Evolutionary conservation across 1,140 invertebrate genomes (phyloP), one percentile per base, ranked within the genome.

Genomic region (Hycleus phaleratus): DNA sequence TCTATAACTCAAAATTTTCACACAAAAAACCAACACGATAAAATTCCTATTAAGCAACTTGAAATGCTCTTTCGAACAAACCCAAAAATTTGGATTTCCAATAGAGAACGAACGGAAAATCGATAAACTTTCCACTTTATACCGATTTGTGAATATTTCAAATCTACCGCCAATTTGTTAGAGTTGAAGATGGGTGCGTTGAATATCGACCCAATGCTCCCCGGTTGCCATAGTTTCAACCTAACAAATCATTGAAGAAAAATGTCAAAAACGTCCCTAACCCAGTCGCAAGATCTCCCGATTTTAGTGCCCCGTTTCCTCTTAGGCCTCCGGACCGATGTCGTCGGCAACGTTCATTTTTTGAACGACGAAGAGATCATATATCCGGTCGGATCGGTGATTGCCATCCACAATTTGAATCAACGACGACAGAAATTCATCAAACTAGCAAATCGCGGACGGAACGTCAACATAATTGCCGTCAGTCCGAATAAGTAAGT

Each of bases 401-500:
- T 88, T 26, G 76, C 81, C 2, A 67, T 86, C 46, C 84, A 88
- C 58, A 82, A 87, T 68, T 77, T 79, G 56, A 78, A 68, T 24
- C 74, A 79, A 44, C 79, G 78, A 63, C 76, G 77, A 55, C 80
- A 82, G 63, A 79, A 77, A 66, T 81, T 76, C 59, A 80, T 81
- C 26, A 73, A 74, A 54, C 65, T 82, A 24, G 74, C 78, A 18
- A 79, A 81, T 47, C 80, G 79, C 67, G 79, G 78, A 38, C 66
- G 73, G 55, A 66, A 74, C 49, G 68, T 81, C 26, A 82, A 78
- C 55, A 77, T 80, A n/a, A 75, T 87, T 49, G 73, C 77, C 0
- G 69, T 87, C 5, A 77, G 83, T 11, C 81, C 82, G 6, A 85
- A 85, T 65, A 85, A 80, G 85, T 86, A 76, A 76, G 73, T 71